Evolutionary conservation across 2,797 vertebrate species (phyloP), one percentile per base, ranked within the genome.

Genomic region (Potorous gilbertii): DNA sequence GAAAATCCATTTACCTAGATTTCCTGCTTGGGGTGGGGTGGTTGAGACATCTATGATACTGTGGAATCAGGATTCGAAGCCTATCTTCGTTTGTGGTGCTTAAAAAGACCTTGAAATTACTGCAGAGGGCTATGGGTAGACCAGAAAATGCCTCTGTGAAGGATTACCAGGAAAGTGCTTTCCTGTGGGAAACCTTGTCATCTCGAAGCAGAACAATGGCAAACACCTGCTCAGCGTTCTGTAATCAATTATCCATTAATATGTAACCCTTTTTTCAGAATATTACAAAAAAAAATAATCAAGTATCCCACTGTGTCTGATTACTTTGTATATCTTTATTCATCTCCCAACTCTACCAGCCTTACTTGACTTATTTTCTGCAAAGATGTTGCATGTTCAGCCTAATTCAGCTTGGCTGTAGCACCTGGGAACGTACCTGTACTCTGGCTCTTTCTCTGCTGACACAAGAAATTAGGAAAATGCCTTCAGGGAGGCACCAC

Each of bases 1-100:
- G 94, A 96, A 93, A 54, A 92, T 54, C 93, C 34, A 93, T 96
- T 94, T 95, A 91, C 55, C 62, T 94, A 94, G 54, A 2, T 50
- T 12, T 59, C 93, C 59, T 91, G 56, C 91, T 59, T 94, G 81
- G 74, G 56, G n/a, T 0, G 0, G 0, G 0, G 95, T 96, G 96
- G 40, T 92, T 93, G 96, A 89, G 56, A 56, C 1, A 90, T 0
- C 27, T 55, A 24, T 27, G 95, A 94, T 46, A 54, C 93, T 92
- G 52, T 4, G 46, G 96, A 95, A 96, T 92, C 92, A 92, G 96
- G 74, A 81, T 81, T 81, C 74, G 46, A 81, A 81, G 74, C 40
- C 34, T 81, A 18, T 81, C 74, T 46, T 81, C 46, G 40, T 81
- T 27, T 81, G 40, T 81, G 40, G 74, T 81, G 40, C 74, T 81